Base-by-base conservation (phyloP, 1,140 invertebrate genomes). In the Pseudomyrmex gracilis region DNA sequence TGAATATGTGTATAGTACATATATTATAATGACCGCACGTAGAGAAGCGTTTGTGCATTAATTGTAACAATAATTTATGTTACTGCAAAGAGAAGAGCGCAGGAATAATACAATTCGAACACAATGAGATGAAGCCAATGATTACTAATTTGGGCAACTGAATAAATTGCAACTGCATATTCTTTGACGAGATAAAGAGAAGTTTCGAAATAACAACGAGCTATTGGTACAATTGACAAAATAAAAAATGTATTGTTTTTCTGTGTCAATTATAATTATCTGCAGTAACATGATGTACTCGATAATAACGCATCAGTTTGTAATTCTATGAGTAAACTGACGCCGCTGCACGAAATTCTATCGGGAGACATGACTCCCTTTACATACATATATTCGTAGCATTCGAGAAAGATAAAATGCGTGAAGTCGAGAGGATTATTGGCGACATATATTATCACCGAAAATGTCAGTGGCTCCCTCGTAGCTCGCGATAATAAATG, bases 31-130 rank as follows among this genome's bases (percentile, higher is more conserved):
- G 17, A 53, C 12, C 13, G 4, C 12, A n/a, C 5, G 22, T 13
- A 34, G 34, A 34, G 4, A 1, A 73, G 17, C 9, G 43, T 43
- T 8, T 1, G 60, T n/a, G 4, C 10, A 45, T 61, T 60, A 73
- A 71, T 55, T 57, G 53, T 7, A 34, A 73, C 60, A 73, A 73
- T n/a, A 60, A 61, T 73, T 45, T 45, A 60, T 13, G 13, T 7
- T 34, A 34, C 34, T 34, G 34, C 5, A 9, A 60, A 15, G 0
- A 58, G 24, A 73, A 58, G 20, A 15, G 3, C 10, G 3, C 13
- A 2, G 4, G 5, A 24, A 43, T n/a, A 47, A 47, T 1, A 13
- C 20, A 60, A 55, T 0, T 4, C 9, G 9, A 34, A 76, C 34
- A 47, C 15, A 45, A 61, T 47, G 47, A 47, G 13, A 45, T 20